Evolutionary conservation across 2,888 invertebrate species (phyloP), one percentile per base, ranked within the genome.

Genomic region (Stictocephala bisonia): DNA sequence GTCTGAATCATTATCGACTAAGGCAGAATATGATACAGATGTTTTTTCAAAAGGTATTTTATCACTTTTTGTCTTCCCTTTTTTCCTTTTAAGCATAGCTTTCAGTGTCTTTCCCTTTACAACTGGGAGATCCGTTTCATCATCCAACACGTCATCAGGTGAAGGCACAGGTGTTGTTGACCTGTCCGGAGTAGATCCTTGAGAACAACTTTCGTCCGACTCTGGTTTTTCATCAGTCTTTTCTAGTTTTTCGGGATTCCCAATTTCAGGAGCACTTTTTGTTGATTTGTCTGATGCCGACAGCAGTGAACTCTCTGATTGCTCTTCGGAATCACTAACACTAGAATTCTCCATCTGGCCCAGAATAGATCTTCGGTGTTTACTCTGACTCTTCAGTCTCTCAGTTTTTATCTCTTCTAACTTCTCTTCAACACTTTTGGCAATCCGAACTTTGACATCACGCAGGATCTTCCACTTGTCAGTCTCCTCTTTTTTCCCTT

Each of bases 361-460:
- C 26, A 76, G 67, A 50, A 73, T 74, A 40, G 67, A 74, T 26
- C 35, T 40, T 13, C 73, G 67, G 50, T 73, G 72, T 35, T 74
- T 73, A 53, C 22, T 31, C 67, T 72, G 26, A 56, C 50, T 75
- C n/a, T 72, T 69, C 44, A 71, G 68, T 40, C 87, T 87, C 78
- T 90, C 90, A 75, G 83, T 85, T 78, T 91, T 91, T 72, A 90
- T 89, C 80, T 89, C 89, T 9, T 89, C 90, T 72, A 92, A 86
- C 84, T 91, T 92, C 75, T 92, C 92, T 81, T 93, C 92, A 58
- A 93, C 91, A 40, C 91, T 92, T 82, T 92, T 92, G 41, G 91
- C 89, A 75, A 93, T 90, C 84, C 92, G 91, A 60, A 90, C 91
- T 82, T 87, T 90, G 11, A 9, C 11, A 35, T 35, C 35, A 75